Conservation (phyloP, 2,113 vertebrate species). For the Siniperca knerii region DNA sequence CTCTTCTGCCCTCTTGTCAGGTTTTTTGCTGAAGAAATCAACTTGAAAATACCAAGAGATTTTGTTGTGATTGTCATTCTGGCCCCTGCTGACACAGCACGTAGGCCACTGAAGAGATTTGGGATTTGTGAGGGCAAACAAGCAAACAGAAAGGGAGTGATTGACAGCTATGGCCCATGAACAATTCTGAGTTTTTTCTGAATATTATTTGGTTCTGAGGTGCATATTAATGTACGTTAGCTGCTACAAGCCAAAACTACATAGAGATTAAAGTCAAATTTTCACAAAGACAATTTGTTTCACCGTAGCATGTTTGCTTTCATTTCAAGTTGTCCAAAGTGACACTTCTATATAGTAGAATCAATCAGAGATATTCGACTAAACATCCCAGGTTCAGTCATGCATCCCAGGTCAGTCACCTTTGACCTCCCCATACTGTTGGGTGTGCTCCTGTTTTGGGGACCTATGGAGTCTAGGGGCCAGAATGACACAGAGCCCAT, state of each 20-base stretch:
- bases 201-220: not conserved
- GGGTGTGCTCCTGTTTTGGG: slow-evolving; percentile 69
- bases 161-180: slow-evolving; percentile 39
- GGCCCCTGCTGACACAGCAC: slow-evolving; percentile 44
- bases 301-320: slow-evolving; percentile 46
- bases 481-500: slow-evolving; percentile 89
- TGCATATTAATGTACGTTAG: slow-evolving; percentile 1
- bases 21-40: slow-evolving; percentile 67
- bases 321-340: slow-evolving; percentile 35
- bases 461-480: slow-evolving; percentile 62
- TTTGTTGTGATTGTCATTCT: slow-evolving; percentile 51
- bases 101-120: slow-evolving; percentile 30
- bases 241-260: not conserved
- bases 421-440: slow-evolving; percentile 59
- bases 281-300: not conserved
- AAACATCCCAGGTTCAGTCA: slow-evolving; percentile 40
- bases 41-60: slow-evolving; percentile 40
- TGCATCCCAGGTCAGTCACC: slow-evolving; percentile 57
- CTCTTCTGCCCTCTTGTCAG: slow-evolving; percentile 38
- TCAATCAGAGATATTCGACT: slow-evolving; percentile 29
- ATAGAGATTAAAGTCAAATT: not conserved
- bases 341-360: slow-evolving; percentile 23
- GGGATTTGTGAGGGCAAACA: slow-evolving; percentile 47
- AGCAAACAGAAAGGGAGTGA: slow-evolving; percentile 8
- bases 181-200: slow-evolving; percentile 24